These are phyloP conservation scores for Heliconius eleuchia DNA, from an alignment of 1,140 invertebrate species.

Conservation along the genomic window DNA sequence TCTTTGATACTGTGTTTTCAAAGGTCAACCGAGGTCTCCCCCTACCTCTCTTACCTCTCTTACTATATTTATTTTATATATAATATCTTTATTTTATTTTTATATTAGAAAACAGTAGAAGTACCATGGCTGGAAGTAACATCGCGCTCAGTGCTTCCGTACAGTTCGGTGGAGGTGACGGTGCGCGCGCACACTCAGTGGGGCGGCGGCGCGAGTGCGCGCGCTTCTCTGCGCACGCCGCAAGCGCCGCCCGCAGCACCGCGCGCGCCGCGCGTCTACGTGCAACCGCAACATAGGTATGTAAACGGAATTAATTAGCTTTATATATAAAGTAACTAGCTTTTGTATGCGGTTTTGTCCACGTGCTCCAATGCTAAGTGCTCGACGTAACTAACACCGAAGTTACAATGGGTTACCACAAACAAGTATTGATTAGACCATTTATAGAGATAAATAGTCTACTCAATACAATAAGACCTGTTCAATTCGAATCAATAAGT, in stretches of 20 bases:
- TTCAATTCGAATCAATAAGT: too few species aligned
- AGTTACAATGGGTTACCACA: too few species aligned
- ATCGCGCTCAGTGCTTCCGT: constrained; percentile 83
- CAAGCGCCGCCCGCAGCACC: constrained; percentile 88
- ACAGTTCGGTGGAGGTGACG: constrained; percentile 85
- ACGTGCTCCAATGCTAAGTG: too few species aligned
- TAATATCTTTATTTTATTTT: background rate
- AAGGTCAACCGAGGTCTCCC: too few species aligned
- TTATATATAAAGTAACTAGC: background rate
- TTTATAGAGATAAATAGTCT: too few species aligned
- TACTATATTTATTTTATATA: too few species aligned
- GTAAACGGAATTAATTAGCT: background rate
- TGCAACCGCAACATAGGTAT: constrained; percentile 57
- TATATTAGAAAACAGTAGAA: constrained; percentile 72
- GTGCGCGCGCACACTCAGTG: constrained; percentile 92
- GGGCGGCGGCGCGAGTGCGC: constrained; percentile 86
- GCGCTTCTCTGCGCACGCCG: constrained; percentile 84
- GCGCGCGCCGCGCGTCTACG: constrained; percentile 82
- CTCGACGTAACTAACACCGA: too few species aligned
- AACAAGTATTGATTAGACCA: too few species aligned
- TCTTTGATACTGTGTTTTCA: too few species aligned
- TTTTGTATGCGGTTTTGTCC: too few species aligned
- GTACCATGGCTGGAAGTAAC: constrained; percentile 70
- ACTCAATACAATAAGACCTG: too few species aligned
- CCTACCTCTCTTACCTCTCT: too few species aligned